Percentiles rank a stretch among this genome's conserved stretches.
Conservation (phyloP, 2,888 invertebrate genomes). For the Dryococelus australis region DNA sequence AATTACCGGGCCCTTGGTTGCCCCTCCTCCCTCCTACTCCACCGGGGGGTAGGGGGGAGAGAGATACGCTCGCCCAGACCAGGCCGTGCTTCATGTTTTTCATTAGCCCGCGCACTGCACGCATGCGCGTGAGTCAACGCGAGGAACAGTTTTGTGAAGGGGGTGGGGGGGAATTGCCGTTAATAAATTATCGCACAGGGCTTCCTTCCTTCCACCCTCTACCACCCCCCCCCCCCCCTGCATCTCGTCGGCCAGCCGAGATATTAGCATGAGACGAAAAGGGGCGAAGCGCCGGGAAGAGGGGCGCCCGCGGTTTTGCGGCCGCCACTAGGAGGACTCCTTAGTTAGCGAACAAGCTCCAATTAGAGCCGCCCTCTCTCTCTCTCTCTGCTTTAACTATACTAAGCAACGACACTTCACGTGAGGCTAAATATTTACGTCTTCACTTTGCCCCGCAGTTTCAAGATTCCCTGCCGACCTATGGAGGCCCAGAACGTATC, state of each 20-base stretch:
- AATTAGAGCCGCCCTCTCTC: neutral
- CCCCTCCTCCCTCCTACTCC: too few relatives aligned
- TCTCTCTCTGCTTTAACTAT: neutral
- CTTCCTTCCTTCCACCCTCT: neutral
- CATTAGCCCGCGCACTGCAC: neutral
- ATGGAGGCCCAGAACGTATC: too few relatives aligned
- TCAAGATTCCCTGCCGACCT: too few relatives aligned
- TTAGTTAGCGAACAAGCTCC: neutral
- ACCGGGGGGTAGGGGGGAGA: too few relatives aligned
- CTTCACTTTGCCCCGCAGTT: too few relatives aligned
- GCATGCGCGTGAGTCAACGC: neutral
- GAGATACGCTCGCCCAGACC: too few relatives aligned
- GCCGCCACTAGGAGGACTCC: neutral
- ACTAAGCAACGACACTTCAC: neutral
- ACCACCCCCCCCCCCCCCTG: neutral
- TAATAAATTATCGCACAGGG: neutral
- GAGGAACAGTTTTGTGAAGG: neutral
- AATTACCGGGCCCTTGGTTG: too few relatives aligned
- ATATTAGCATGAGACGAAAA: neutral
- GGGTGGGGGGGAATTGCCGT: neutral
- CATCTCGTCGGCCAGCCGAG: too few relatives aligned
- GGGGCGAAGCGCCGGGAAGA: neutral
- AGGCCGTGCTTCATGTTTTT: neutral
- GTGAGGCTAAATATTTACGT: too few relatives aligned
- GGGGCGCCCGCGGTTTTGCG: neutral